Evolutionary conservation across 2,113 vertebrate genomes (phyloP).

Genomic region (Ophiodon elongatus): DNA sequence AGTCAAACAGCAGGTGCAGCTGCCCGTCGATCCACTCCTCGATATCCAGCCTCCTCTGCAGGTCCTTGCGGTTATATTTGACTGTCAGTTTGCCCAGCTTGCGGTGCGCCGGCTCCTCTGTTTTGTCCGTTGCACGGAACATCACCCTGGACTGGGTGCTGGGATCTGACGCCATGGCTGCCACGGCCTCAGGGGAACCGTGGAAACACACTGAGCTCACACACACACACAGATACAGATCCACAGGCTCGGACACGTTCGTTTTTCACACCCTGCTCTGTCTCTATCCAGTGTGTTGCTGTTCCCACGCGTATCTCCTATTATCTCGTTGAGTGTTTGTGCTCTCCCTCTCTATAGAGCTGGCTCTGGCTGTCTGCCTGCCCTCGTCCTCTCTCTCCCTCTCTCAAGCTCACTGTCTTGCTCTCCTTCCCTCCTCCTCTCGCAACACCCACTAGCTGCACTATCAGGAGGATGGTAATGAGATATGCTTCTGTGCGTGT

Average conservation of each 20-base stretch:
- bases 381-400: conserved; percentile 45
- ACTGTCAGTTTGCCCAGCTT: conserved; percentile 94
- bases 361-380: conserved; percentile 63
- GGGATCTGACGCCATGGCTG: conserved; percentile 87
- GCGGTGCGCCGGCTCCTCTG: conserved; percentile 84
- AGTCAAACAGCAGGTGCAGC: conserved; percentile 93
- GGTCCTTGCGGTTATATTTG: conserved; percentile 95
- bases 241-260: conserved; percentile 24
- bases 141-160: conserved; percentile 89
- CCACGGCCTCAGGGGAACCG: conserved; percentile 80
- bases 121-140: conserved; percentile 87
- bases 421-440: conserved; percentile 74
- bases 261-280: conserved; percentile 35
- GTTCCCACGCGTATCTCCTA: conserved; percentile 64
- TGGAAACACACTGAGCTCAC: conserved; percentile 68
- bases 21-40: conserved; percentile 95
- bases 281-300: conserved; percentile 37
- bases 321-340: conserved; percentile 55
- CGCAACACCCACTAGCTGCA: conserved; percentile 77
- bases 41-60: conserved; percentile 94
- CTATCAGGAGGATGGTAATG: conserved; percentile 81
- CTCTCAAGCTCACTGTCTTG: conserved; percentile 62
- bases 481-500: conserved; percentile 73
- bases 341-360: conserved; percentile 54
- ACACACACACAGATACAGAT: conserved; percentile 27